A percentile compares a stretch with the other conserved stretches of the same genome.
These are phyloP conservation scores for Pygoscelis adeliae DNA, from an alignment of 2,113 vertebrate species.

Conservation along the genomic window DNA sequence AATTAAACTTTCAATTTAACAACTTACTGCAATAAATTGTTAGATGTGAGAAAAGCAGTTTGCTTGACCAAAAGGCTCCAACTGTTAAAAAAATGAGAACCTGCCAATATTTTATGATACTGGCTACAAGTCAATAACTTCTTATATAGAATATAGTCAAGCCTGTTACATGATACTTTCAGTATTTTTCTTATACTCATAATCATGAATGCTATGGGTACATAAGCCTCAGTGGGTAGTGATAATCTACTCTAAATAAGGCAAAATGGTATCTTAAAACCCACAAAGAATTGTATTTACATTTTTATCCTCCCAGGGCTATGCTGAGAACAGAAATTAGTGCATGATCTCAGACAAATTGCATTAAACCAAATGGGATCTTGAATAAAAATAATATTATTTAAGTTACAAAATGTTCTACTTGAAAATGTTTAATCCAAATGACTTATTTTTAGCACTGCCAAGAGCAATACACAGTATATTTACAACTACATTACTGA, in stretches of 20 bases:
- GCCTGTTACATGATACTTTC: background rate
- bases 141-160: background rate
- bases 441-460: conserved; percentile 51
- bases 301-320: conserved; percentile 11
- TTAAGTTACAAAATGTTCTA: conserved; percentile 43
- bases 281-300: background rate
- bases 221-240: background rate
- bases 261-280: background rate
- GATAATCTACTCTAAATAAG: conserved; percentile 15
- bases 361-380: conserved; percentile 25
- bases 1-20: background rate
- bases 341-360: conserved; percentile 25
- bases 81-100: background rate
- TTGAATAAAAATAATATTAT: conserved; percentile 54
- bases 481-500: conserved; percentile 30
- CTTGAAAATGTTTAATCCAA: conserved; percentile 50
- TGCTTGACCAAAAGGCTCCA: background rate
- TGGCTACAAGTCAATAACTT: background rate
- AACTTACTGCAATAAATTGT: background rate
- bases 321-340: conserved; percentile 26
- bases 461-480: conserved; percentile 27
- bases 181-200: background rate
- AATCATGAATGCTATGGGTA: background rate
- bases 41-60: background rate
- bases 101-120: background rate